Evolutionary conservation across 2,888 invertebrate species (phyloP).

Genomic region (Apotomis betuletana): DNA sequence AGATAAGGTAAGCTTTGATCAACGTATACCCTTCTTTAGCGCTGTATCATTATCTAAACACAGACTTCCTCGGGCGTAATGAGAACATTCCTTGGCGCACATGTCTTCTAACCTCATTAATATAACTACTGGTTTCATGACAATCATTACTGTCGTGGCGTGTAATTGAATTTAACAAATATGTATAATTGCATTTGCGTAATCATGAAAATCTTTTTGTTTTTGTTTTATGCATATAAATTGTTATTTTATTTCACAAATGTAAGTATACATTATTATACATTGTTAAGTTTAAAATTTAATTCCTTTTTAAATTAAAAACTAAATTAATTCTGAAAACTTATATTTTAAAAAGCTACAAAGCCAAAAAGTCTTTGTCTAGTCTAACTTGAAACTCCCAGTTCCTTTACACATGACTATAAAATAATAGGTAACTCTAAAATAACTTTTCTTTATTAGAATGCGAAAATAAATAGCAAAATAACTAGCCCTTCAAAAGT

Average conservation of each 20-base stretch:
- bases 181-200: not conserved
- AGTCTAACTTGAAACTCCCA: too few relatives aligned
- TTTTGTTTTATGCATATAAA: not conserved
- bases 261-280: too few relatives aligned
- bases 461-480: too few relatives aligned
- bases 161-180: not conserved
- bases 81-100: slow-evolving; percentile 16
- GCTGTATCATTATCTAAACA: slow-evolving; percentile 13
- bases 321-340: too few relatives aligned
- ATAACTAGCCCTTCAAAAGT: too few relatives aligned
- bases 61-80: slow-evolving; percentile 12
- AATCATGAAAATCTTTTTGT: not conserved
- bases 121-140: slow-evolving; percentile 5
- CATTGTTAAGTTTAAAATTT: too few relatives aligned
- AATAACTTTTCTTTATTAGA: too few relatives aligned
- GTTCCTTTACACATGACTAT: too few relatives aligned
- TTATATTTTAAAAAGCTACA: too few relatives aligned
- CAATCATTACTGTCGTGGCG: slow-evolving; percentile 3
- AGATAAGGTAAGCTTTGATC: slow-evolving; percentile 9
- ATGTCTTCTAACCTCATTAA: slow-evolving; percentile 16
- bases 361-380: too few relatives aligned
- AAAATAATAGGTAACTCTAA: too few relatives aligned
- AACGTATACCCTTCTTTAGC: slow-evolving; percentile 14
- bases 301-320: too few relatives aligned
- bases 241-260: not conserved